Percentiles rank a stretch among this genome's conserved stretches.
phyloP scores from a whole-genome alignment of 1,140 invertebrate genomes.

The Dryas iulia region DNA sequence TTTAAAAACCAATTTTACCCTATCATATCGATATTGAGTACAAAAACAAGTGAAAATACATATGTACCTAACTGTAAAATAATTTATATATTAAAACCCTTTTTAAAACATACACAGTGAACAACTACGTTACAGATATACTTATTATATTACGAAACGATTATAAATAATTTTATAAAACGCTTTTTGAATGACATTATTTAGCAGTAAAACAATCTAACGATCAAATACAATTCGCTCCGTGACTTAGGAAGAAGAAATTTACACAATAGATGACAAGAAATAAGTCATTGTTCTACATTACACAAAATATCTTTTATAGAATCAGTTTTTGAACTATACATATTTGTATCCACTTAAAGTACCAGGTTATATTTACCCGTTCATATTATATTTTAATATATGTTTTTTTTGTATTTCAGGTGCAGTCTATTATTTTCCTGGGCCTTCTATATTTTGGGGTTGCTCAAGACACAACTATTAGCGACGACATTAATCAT shows the following conservation, averaged over 20 bases:
- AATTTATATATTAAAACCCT: too few species aligned
- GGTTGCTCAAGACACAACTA: constrained; percentile 63
- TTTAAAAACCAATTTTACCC: too few species aligned
- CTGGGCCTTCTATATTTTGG: constrained; percentile 38
- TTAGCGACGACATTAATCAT: constrained; percentile 51
- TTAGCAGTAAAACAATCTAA: neutral
- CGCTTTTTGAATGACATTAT: too few species aligned
- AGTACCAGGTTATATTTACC: neutral
- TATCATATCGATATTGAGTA: too few species aligned
- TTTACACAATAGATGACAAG: constrained; percentile 46
- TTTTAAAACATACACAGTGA: too few species aligned
- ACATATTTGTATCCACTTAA: too few species aligned
- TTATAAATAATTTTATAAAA: too few species aligned
- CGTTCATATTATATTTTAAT: neutral
- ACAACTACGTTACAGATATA: neutral
- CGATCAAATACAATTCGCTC: constrained; percentile 10
- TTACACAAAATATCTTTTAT: constrained; percentile 36
- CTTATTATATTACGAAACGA: too few species aligned
- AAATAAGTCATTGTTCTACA: constrained; percentile 50
- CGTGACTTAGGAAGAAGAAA: constrained; percentile 20
- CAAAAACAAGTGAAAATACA: too few species aligned
- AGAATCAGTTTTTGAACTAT: neutral
- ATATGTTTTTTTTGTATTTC: constrained; percentile 45
- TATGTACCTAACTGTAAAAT: too few species aligned
- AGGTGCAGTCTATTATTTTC: constrained; percentile 50